phyloP scores from a whole-genome alignment of 1,140 invertebrate species.

The Hesperophylax magnus region DNA sequence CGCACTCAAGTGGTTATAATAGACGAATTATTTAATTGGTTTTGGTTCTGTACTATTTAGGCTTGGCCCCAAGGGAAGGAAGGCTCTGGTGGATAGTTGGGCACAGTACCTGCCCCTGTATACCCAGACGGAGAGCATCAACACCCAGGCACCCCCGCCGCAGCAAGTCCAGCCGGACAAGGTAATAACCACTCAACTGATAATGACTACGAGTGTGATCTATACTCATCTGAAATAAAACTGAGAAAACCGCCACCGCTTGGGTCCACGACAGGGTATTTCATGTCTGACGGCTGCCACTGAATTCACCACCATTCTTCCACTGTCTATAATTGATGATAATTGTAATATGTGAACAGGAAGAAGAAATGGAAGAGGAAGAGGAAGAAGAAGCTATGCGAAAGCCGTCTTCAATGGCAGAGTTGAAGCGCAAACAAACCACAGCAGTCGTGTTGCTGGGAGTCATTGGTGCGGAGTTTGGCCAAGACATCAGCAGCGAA shows the following conservation, averaged over 20 bases:
- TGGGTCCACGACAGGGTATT: no score
- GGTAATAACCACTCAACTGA: background rate
- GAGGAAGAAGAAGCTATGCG: conserved; percentile 85
- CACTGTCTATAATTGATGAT: no score
- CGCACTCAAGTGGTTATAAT: background rate
- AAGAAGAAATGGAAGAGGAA: conserved; percentile 87
- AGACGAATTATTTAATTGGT: background rate
- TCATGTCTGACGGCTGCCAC: no score
- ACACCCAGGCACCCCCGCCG: conserved; percentile 71
- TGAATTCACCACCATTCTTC: no score
- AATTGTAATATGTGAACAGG: conserved; percentile 25
- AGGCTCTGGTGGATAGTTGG: conserved; percentile 94
- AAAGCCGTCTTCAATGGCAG: conserved; percentile 87
- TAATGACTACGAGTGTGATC: no score
- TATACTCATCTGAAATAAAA: no score
- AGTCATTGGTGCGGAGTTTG: conserved; percentile 98
- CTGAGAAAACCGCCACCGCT: no score
- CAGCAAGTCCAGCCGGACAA: conserved; percentile 60
- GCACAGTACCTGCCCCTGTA: conserved; percentile 93
- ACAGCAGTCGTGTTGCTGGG: conserved; percentile 97
- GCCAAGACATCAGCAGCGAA: conserved; percentile 86
- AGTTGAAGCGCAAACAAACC: conserved; percentile 95
- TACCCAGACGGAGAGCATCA: conserved; percentile 80
- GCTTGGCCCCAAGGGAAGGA: conserved; percentile 93
- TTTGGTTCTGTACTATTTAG: conserved; percentile 61